A percentile compares a stretch with the other conserved stretches of the same genome.
phyloP scores from a whole-genome alignment of 2,797 vertebrate species.

The Craterocephalus amniculus region DNA sequence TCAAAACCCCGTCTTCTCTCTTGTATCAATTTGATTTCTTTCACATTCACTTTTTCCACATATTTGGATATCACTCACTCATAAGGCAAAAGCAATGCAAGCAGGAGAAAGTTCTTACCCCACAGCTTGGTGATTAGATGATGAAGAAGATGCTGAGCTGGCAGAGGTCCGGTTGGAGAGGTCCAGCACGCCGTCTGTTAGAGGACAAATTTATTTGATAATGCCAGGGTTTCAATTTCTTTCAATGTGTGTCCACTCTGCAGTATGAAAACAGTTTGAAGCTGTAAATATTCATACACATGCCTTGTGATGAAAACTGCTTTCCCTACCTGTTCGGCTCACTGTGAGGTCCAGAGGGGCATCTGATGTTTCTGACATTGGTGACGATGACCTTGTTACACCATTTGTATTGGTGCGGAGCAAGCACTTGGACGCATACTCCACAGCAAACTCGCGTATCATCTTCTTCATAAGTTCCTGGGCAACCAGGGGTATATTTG shows the following conservation, averaged over 20 bases:
- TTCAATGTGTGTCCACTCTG: neutral
- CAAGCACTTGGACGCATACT: slow-evolving; percentile 97
- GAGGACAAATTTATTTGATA: slow-evolving; percentile 16
- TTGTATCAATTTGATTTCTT: slow-evolving; percentile 4
- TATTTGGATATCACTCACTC: slow-evolving; percentile 5
- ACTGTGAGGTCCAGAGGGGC: slow-evolving; percentile 97
- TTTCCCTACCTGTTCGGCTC: slow-evolving; percentile 86
- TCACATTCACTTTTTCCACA: neutral
- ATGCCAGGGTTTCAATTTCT: slow-evolving; percentile 3
- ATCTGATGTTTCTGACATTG: slow-evolving; percentile 87
- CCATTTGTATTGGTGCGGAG: slow-evolving; percentile 88
- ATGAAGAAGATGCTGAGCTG: slow-evolving; percentile 80
- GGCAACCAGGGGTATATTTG: slow-evolving; percentile 96
- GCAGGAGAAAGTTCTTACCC: slow-evolving; percentile 86
- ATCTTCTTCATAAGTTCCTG: slow-evolving; percentile 99
- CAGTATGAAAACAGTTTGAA: neutral
- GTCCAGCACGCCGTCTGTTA: slow-evolving; percentile 95
- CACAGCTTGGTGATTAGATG: slow-evolving; percentile 87
- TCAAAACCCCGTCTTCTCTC: slow-evolving; percentile 7
- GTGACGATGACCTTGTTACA: slow-evolving; percentile 84
- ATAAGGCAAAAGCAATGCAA: slow-evolving; percentile 10
- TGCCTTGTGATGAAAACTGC: neutral
- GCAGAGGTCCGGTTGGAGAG: slow-evolving; percentile 93
- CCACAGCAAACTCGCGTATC: slow-evolving; percentile 98
- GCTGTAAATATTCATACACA: neutral